Base-by-base conservation (phyloP, 2,888 invertebrate genomes). In the Cosmorhoe ocellata region DNA sequence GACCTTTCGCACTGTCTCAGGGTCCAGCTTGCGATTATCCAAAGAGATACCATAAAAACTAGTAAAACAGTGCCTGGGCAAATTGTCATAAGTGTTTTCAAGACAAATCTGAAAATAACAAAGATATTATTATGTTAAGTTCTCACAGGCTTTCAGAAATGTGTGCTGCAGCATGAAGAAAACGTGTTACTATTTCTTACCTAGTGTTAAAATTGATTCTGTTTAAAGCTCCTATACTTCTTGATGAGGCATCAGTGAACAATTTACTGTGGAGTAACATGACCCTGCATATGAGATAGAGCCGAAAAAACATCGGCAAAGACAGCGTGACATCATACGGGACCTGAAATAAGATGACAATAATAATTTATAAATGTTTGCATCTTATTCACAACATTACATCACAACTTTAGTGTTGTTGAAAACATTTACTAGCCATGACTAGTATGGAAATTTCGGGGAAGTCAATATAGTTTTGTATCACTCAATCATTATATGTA, bases 11-110 rank as follows among this genome's bases (percentile, higher is more conserved):
- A 99, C 73, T 99, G 98, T 65, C 99, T 93, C 68, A 99, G 91
- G 59, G 98, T 98, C 99, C 99, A 99, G 77, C 98, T 98, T 64
- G 99, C 99, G 74, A 99, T 98, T 84, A 99, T 98, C 99, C 99
- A 99, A 59, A 99, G 92, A 6, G 99, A 98, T 63, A 99, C 98
- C 97, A 99, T 99, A 92, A 99, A 99, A 67, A 99, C 99, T 75
- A 99, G 92, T 72, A 99, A 93, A 70, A 99, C 99, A 60, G 94
- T 99, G 86, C 94, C 99, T 46, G 99, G 99, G 89, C 99, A 99
- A 85, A 99, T 99, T 81, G 99, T 99, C 99, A 99, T 99, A 71
- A 99, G 92, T 59, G 99, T 99, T 91, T 98, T 98, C 79, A 98
- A 93, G 76, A 98, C 98, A 91, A 97, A 97, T 83, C 94, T 91